Evolutionary conservation across 2,797 vertebrate species (phyloP).

Genomic region (Triplophysa bombifrons): DNA sequence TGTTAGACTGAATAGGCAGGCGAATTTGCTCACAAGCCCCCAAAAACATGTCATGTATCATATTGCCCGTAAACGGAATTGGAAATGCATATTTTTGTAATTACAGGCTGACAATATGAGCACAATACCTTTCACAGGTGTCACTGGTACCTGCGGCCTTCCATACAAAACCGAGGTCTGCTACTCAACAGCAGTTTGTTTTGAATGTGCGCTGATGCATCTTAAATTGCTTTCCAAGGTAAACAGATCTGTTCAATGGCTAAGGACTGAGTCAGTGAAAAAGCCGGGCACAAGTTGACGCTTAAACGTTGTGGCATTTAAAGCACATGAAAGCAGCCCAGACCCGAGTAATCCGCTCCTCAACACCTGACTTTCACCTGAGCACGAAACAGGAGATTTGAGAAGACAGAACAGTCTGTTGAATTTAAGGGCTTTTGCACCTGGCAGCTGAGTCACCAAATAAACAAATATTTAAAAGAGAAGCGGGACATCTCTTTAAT

Average conservation of each 20-base stretch:
- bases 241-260: constrained; percentile 44
- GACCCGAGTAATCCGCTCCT: constrained; percentile 37
- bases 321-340: constrained; percentile 46
- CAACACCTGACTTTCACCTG: constrained; percentile 43
- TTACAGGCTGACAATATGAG: constrained; percentile 27
- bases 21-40: background rate
- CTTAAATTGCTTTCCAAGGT: constrained; percentile 47
- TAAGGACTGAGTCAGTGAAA: constrained; percentile 52
- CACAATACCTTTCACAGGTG: constrained; percentile 36
- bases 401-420: constrained; percentile 35
- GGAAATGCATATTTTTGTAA: constrained; percentile 32
- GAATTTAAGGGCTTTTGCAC: constrained; percentile 21
- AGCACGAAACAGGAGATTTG: constrained; percentile 28
- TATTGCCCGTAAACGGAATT: constrained; percentile 19
- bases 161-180: constrained; percentile 38
- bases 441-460: constrained; percentile 29
- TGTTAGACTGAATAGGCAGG: too few species aligned
- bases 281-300: constrained; percentile 44
- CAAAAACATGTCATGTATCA: background rate
- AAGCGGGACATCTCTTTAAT: background rate
- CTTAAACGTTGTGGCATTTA: constrained; percentile 54
- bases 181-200: constrained; percentile 35
- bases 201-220: constrained; percentile 30
- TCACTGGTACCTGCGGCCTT: constrained; percentile 37
- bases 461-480: background rate